Percentiles rank a stretch among this genome's conserved stretches.
These are phyloP conservation scores for Sebastes vulpes DNA, from an alignment of 2,797 vertebrate genomes.

Conservation along the genomic window DNA sequence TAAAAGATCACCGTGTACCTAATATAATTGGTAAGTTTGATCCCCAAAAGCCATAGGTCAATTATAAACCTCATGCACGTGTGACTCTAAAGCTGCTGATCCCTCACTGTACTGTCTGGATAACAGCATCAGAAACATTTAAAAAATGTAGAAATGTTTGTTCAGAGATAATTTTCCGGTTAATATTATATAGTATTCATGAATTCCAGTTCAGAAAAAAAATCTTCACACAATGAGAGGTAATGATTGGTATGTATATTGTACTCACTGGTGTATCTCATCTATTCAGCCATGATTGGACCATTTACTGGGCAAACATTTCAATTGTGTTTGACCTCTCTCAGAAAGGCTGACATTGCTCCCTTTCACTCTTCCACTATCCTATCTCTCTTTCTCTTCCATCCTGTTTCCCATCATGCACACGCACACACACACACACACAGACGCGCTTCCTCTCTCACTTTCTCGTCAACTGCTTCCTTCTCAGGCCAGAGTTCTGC, in stretches of 20 bases:
- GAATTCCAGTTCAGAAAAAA: not conserved
- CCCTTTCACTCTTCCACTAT: not conserved
- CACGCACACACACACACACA: too few relatives aligned
- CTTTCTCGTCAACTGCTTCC: slow-evolving; percentile 4
- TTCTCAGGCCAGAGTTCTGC: slow-evolving; percentile 41
- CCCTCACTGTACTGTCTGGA: not conserved
- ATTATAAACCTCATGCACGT: not conserved
- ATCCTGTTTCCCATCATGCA: not conserved
- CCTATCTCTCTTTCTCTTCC: slow-evolving; percentile 1
- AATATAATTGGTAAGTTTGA: not conserved
- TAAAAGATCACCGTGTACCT: not conserved
- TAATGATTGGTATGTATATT: not conserved
- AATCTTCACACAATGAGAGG: not conserved
- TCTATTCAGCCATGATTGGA: not conserved
- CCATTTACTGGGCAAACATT: slow-evolving; percentile 22
- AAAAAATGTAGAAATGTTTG: slow-evolving; percentile 2
- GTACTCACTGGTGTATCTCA: not conserved
- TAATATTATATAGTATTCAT: slow-evolving; percentile 6
- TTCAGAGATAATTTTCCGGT: not conserved
- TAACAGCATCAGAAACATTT: not conserved
- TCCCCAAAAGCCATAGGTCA: not conserved
- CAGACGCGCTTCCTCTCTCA: not conserved
- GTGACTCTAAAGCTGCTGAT: not conserved
- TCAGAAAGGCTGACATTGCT: slow-evolving; percentile 14
- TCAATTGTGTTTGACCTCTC: slow-evolving; percentile 33